These are phyloP conservation scores for Peromyscus maniculatus DNA, from an alignment of 2,113 vertebrate species.

Conservation along the genomic window DNA sequence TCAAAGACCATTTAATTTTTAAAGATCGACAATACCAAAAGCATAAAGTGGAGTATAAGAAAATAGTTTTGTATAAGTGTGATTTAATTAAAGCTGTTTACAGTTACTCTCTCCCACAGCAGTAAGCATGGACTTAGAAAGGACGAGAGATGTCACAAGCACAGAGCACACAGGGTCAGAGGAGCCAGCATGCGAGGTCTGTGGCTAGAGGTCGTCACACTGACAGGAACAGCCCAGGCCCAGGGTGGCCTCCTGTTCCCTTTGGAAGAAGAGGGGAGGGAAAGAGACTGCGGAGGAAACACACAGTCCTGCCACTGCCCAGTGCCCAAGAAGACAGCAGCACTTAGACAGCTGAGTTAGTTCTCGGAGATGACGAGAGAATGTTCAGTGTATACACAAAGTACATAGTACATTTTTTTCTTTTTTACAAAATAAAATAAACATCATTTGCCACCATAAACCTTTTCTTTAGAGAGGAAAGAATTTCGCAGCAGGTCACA, in stretches of 20 bases:
- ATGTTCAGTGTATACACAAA: conserved; percentile 86
- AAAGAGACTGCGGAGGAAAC: conserved; percentile 33
- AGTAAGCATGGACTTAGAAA: conserved; percentile 82
- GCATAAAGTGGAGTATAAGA: conserved; percentile 85
- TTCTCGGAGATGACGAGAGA: conserved; percentile 82
- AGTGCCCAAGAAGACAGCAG: conserved; percentile 83
- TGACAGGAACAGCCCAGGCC: conserved; percentile 30
- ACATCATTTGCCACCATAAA: conserved; percentile 86
- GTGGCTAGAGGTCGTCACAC: conserved; percentile 66
- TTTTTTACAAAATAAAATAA: conserved; percentile 87
- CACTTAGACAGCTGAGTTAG: conserved; percentile 84
- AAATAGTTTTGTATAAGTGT: conserved; percentile 86
- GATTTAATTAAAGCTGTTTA: conserved; percentile 87
- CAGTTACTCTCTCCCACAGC: conserved; percentile 83
- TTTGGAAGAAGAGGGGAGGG: conserved; percentile 1
- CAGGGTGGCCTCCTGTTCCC: conserved; percentile 66
- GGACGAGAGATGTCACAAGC: conserved; percentile 81
- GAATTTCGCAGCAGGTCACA: conserved; percentile 83
- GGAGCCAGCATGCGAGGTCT: conserved; percentile 83
- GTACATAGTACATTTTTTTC: conserved; percentile 82
- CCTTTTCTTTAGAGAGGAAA: conserved; percentile 84
- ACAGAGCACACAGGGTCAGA: conserved; percentile 80
- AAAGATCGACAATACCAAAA: conserved; percentile 86
- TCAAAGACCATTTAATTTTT: conserved; percentile 82
- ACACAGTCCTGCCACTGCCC: conserved; percentile 82